Evolutionary conservation across 2,888 invertebrate genomes (phyloP).

Genomic region (Brachypalpus laphriformis): DNA sequence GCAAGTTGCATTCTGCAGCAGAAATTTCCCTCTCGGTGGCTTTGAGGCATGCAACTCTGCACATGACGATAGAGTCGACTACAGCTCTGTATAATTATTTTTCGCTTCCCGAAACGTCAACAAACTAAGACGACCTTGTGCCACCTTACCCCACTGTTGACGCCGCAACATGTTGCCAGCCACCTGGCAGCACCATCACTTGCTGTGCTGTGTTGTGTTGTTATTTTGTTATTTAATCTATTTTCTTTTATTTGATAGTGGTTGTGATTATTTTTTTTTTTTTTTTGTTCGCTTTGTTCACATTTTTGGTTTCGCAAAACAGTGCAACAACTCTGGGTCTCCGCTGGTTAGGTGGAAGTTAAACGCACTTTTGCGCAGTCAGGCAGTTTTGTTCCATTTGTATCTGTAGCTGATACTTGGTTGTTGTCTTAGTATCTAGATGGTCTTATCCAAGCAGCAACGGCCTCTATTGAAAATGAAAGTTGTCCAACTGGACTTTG

Average conservation of each 20-base stretch:
- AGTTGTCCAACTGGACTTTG: conserved; percentile 66
- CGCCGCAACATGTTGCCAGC: conserved; percentile 63
- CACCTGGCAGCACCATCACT: conserved; percentile 28
- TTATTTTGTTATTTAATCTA: conserved; percentile 50
- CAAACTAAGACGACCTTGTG: conserved; percentile 72
- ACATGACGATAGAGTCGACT: not conserved
- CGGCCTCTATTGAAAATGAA: conserved; percentile 70
- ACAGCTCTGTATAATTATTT: conserved; percentile 22
- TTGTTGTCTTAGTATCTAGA: conserved; percentile 40
- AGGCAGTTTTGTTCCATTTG: conserved; percentile 14
- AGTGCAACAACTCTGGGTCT: conserved; percentile 5
- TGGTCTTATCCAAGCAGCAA: not conserved
- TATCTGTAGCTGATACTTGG: conserved; percentile 10
- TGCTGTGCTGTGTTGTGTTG: not conserved
- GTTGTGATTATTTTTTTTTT: not conserved
- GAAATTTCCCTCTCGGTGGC: conserved; percentile 24
- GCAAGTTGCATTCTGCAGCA: conserved; percentile 30
- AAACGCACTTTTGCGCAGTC: conserved; percentile 54
- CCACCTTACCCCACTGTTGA: conserved; percentile 63
- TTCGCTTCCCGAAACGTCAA: conserved; percentile 72
- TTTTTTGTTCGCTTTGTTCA: conserved; percentile 8
- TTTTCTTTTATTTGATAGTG: not conserved
- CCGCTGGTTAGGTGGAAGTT: not conserved
- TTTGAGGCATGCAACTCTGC: conserved; percentile 10
- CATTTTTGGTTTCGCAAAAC: conserved; percentile 26